phyloP scores from a whole-genome alignment of 2,888 invertebrate species.

The Erebia palarica region DNA sequence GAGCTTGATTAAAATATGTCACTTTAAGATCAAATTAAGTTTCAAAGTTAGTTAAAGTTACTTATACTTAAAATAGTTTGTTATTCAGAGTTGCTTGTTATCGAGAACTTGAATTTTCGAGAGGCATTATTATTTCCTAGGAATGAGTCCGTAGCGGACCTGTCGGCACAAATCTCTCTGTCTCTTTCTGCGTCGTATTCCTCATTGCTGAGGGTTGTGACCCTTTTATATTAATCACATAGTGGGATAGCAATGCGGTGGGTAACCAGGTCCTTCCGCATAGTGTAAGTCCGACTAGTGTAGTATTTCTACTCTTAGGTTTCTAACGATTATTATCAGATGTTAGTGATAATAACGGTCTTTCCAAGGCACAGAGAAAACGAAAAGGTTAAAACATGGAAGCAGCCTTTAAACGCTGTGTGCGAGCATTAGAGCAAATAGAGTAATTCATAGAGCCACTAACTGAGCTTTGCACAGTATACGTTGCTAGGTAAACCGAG shows the following conservation, averaged over 20 bases:
- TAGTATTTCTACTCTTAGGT: no score
- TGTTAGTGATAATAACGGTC: no score
- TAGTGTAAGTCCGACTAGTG: no score
- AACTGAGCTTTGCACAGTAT: not conserved
- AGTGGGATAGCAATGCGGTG: no score
- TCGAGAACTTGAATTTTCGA: not conserved
- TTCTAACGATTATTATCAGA: no score
- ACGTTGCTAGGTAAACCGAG: not conserved
- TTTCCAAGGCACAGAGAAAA: no score
- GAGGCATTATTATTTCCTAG: not conserved
- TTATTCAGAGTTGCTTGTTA: not conserved
- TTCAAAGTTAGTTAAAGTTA: not conserved
- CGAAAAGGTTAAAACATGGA: not conserved
- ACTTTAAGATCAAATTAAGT: not conserved
- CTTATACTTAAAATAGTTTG: slow-evolving; percentile 1
- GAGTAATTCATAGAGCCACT: not conserved
- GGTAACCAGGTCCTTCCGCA: no score
- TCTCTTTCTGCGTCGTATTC: no score
- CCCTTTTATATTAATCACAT: no score
- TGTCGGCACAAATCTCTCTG: not conserved
- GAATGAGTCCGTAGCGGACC: no score
- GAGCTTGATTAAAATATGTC: not conserved
- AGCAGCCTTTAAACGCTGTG: not conserved
- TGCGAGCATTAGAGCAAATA: not conserved
- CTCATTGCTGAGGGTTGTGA: no score